Evolutionary conservation across 2,888 invertebrate genomes (phyloP).

Genomic region (Augochlorella aurata): DNA sequence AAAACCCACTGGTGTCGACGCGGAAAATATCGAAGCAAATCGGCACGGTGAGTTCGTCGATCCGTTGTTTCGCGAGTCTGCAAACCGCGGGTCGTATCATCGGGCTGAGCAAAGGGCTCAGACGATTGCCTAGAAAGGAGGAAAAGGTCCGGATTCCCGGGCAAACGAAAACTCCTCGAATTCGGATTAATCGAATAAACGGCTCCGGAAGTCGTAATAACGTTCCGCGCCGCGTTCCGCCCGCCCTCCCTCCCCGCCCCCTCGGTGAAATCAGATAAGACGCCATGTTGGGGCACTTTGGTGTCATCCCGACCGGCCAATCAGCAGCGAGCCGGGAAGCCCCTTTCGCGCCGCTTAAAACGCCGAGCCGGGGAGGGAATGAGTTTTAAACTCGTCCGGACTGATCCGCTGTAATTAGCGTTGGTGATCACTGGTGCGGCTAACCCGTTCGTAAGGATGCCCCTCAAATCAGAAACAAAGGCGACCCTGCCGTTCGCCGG

Average conservation of each 20-base stretch:
- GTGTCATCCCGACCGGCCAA: conserved; percentile 79
- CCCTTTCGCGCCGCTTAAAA: conserved; percentile 77
- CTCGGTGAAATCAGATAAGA: conserved; percentile 78
- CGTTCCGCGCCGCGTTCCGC: conserved; percentile 53
- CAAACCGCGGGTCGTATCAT: conserved; percentile 13
- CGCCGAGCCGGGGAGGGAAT: conserved; percentile 68
- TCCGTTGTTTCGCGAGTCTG: conserved; percentile 15
- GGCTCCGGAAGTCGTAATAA: conserved; percentile 63
- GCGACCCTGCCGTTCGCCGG: conserved; percentile 64
- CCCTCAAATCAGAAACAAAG: conserved; percentile 79
- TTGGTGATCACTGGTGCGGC: conserved; percentile 80
- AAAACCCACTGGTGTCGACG: background rate
- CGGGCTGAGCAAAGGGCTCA: conserved; percentile 28
- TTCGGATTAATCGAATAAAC: conserved; percentile 60
- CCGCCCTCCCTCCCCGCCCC: conserved; percentile 46
- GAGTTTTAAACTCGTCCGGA: conserved; percentile 79
- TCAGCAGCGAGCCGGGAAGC: conserved; percentile 77
- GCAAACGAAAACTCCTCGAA: conserved; percentile 40
- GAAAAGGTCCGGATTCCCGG: background rate
- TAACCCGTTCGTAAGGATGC: conserved; percentile 81
- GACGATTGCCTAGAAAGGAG: conserved; percentile 27
- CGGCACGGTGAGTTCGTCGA: background rate
- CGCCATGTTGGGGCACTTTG: conserved; percentile 81
- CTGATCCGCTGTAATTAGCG: conserved; percentile 81
- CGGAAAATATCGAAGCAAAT: background rate